phyloP scores from a whole-genome alignment of 2,797 vertebrate genomes.

The Borostomias antarcticus region DNA sequence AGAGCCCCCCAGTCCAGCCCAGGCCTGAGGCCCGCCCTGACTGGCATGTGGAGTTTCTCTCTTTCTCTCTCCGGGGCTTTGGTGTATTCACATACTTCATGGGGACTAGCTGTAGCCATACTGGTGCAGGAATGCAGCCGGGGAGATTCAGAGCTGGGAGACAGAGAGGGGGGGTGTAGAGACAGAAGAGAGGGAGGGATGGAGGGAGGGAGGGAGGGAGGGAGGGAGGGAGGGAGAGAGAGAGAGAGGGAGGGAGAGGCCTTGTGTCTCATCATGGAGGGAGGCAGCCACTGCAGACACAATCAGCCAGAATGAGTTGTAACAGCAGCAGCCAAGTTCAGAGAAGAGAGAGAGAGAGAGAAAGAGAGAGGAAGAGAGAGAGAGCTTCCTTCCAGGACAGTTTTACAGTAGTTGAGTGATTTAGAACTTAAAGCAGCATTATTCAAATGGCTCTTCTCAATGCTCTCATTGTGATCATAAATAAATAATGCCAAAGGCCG shows the following conservation, averaged over 20 bases:
- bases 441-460: slow-evolving; percentile 25
- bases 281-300: slow-evolving; percentile 24
- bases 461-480: slow-evolving; percentile 8
- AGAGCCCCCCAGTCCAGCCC: slow-evolving; percentile 59
- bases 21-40: slow-evolving; percentile 59
- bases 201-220: slow-evolving; percentile 14
- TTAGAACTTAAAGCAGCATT: slow-evolving; percentile 12
- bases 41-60: slow-evolving; percentile 51
- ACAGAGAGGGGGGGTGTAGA: slow-evolving; percentile 22
- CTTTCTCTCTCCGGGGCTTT: slow-evolving; percentile 22
- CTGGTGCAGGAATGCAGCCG: slow-evolving; percentile 23
- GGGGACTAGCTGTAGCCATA: no score
- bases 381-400: slow-evolving; percentile 24
- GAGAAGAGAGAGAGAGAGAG: slow-evolving; percentile 16
- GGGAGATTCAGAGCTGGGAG: slow-evolving; percentile 13
- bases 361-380: slow-evolving; percentile 17
- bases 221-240: neutral
- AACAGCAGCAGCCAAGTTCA: slow-evolving; percentile 44
- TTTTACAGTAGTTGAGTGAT: slow-evolving; percentile 23
- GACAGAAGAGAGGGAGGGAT: slow-evolving; percentile 27
- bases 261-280: no score
- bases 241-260: slow-evolving; percentile 22
- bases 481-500: neutral
- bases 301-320: slow-evolving; percentile 43
- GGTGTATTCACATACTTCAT: slow-evolving; percentile 53